Base-by-base conservation (phyloP, 2,113 vertebrate species). In the Romanogobio albipinnatus region DNA sequence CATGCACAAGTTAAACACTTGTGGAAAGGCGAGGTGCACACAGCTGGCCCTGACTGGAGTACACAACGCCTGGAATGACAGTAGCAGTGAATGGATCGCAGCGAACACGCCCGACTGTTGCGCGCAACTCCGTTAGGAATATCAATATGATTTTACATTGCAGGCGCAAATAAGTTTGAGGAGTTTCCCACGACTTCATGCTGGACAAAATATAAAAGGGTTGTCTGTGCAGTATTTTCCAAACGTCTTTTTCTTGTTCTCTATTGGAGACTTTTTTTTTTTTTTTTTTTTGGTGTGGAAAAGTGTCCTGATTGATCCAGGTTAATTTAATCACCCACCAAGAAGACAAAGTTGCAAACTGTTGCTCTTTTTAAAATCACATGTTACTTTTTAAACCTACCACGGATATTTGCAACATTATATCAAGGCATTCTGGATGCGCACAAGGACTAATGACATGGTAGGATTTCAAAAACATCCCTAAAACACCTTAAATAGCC, bases 321-420 rank as follows among this genome's bases (percentile, higher is more conserved):
- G 53, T 71, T 74, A 76, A 77, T 83, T 84, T 81, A 83, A 80
- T 76, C 86, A 39, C 51, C 70, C 33, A 33, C 6, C 47, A 64
- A 79, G 24, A 76, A 49, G 36, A 71, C 80, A 81, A 89, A 90
- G 84, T 84, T 51, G 66, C 77, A 86, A 93, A 91, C 88, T 92
- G 92, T 92, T 88, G 88, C 78, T 66, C 7, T 6, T 33, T 78
- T 58, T 24, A 14, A 78, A 58, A 89, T 2, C 29, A 71, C 80
- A 70, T 9, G 19, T 5, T 80, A 85, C 75, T 88, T 86, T 80
- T 26, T 81, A 74, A 90, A 81, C 84, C 84, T 43, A 66, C 86
- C 47, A 86, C 88, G 90, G 86, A 90, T 49, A 85, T 79, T 86
- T 33, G 51, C 76, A 71, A 84, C 86, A 74, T 82, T 73, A 7